Conservation (phyloP, 2,888 invertebrate species). For the Panorpa germanica region DNA sequence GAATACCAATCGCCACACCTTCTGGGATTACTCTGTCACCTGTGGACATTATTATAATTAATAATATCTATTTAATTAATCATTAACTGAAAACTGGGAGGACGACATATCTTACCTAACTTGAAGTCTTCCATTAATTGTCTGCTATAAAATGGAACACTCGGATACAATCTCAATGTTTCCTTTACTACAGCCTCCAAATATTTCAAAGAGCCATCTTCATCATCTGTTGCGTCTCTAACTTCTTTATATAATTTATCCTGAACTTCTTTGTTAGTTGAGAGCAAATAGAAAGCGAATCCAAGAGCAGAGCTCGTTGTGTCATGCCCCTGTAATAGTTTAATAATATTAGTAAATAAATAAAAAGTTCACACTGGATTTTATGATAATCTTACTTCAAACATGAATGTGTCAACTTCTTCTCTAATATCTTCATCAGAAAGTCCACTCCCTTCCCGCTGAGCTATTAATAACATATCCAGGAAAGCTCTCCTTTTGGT, state of each 20-base stretch:
- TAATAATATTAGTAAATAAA: too few relatives aligned
- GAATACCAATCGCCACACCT: constrained; percentile 20
- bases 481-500: constrained; percentile 26
- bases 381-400: constrained; percentile 21
- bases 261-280: constrained; percentile 27
- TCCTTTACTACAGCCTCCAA: constrained; percentile 37
- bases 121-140: constrained; percentile 20
- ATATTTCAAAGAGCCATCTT: constrained; percentile 25
- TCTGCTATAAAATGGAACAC: constrained; percentile 30
- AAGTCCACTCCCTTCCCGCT: constrained; percentile 23
- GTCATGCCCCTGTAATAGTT: constrained; percentile 35
- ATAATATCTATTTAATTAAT: too few relatives aligned
- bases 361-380: constrained; percentile 1
- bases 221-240: constrained; percentile 19
- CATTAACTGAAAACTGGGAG: too few relatives aligned
- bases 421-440: constrained; percentile 29
- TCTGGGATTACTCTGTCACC: too few relatives aligned
- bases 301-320: constrained; percentile 32
- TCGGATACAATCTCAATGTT: constrained; percentile 31
- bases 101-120: constrained; percentile 12
- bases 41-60: too few relatives aligned
- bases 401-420: constrained; percentile 37
- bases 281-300: constrained; percentile 29
- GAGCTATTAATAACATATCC: constrained; percentile 28
- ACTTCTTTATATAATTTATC: constrained; percentile 24